Percentiles rank a stretch among this genome's conserved stretches.
phyloP scores from a whole-genome alignment of 1,140 invertebrate genomes.

The Melipona quadrifasciata region DNA sequence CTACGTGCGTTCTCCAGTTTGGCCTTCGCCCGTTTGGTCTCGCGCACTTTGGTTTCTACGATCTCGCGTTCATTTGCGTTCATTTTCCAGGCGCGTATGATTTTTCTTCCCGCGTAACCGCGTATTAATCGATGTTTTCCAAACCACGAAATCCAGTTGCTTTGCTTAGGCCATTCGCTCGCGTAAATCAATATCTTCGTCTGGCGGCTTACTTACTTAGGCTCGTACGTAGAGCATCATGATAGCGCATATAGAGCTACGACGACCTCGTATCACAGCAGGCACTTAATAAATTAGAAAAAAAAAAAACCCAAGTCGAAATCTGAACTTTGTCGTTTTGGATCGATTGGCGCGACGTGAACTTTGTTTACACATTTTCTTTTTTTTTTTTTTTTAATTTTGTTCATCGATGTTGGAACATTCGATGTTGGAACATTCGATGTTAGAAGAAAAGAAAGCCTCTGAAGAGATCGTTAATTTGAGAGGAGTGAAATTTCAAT shows the following conservation, averaged over 20 bases:
- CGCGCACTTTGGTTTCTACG: no score
- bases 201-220: conserved; percentile 23
- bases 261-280: background rate
- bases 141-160: conserved; percentile 10
- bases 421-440: no score
- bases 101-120: no score
- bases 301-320: conserved; percentile 1
- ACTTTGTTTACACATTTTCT: background rate
- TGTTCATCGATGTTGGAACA: no score
- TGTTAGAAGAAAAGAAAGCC: no score
- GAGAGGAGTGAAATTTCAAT: no score
- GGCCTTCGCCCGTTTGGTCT: no score
- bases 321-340: background rate
- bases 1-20: no score
- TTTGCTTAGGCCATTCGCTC: background rate
- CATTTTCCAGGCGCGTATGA: no score
- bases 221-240: background rate
- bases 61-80: no score
- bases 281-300: background rate
- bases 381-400: background rate
- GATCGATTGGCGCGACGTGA: no score
- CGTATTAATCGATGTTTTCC: background rate
- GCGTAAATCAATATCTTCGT: conserved; percentile 26
- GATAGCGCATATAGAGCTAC: background rate
- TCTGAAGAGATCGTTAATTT: no score